Evolutionary conservation across 2,113 vertebrate species (phyloP).

Genomic region (Macrotus californicus): DNA sequence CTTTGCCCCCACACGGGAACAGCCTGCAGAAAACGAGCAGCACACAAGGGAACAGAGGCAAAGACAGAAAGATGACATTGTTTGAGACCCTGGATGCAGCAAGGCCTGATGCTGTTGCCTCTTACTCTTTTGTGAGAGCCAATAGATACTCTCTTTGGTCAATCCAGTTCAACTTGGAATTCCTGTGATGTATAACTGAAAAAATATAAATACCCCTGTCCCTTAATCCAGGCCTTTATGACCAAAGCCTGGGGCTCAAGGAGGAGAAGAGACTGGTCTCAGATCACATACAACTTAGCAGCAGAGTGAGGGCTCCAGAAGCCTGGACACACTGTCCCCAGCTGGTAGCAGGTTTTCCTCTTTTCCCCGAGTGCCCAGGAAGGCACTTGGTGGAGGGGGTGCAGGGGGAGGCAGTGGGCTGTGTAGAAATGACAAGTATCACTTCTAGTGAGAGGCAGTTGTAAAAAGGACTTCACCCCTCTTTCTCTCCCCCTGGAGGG

Average conservation of each 20-base stretch:
- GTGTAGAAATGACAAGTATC: neutral
- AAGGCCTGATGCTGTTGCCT: neutral
- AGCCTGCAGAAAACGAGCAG: neutral
- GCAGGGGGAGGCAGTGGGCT: neutral
- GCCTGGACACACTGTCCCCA: neutral
- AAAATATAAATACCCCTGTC: neutral
- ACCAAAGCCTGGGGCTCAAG: neutral
- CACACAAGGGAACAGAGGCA: neutral
- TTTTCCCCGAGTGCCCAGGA: neutral
- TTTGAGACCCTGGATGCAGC: neutral
- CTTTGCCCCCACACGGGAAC: neutral
- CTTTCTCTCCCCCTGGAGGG: neutral
- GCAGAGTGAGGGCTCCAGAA: neutral
- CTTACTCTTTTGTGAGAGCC: neutral
- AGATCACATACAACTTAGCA: neutral
- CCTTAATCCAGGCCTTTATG: neutral
- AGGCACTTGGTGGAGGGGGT: neutral
- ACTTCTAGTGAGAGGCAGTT: neutral
- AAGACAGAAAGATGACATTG: neutral
- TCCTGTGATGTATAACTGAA: neutral
- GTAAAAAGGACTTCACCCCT: neutral
- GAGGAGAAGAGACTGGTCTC: neutral
- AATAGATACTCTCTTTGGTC: neutral
- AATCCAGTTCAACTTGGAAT: neutral
- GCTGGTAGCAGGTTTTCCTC: too few species aligned